Evolutionary conservation across 2,888 invertebrate species (phyloP).

Genomic region (Leptopilina drosophilae): DNA sequence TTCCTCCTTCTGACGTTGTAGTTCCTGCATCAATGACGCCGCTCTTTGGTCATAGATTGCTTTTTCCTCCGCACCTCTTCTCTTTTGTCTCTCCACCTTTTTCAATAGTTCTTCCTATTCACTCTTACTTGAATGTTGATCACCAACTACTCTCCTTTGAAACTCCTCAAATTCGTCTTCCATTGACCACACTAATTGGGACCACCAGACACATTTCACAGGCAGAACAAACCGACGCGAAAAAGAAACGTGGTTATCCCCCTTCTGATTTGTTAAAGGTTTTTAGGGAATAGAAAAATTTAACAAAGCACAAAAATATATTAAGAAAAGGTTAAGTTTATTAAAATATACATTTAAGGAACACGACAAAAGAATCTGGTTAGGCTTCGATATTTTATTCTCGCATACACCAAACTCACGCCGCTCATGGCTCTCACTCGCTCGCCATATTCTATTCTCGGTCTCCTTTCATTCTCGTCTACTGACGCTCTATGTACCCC

Average conservation of each 20-base stretch:
- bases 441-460: too few relatives aligned
- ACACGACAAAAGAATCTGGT: too few relatives aligned
- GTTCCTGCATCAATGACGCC: not conserved
- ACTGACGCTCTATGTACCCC: not conserved
- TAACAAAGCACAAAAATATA: too few relatives aligned
- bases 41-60: not conserved
- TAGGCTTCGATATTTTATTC: too few relatives aligned
- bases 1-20: not conserved
- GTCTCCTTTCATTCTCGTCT: too few relatives aligned
- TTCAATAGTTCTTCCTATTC: not conserved
- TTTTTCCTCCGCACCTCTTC: not conserved
- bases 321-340: too few relatives aligned
- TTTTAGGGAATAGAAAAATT: too few relatives aligned
- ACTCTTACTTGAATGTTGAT: not conserved
- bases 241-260: constrained; percentile 14
- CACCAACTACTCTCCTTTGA: not conserved
- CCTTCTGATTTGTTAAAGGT: constrained; percentile 18
- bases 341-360: too few relatives aligned
- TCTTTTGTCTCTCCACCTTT: not conserved
- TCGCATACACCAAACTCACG: too few relatives aligned
- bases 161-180: not conserved
- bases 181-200: not conserved
- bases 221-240: not conserved
- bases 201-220: not conserved
- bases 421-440: too few relatives aligned